phyloP scores from a whole-genome alignment of 2,113 vertebrate species.

The Podarcis muralis region DNA sequence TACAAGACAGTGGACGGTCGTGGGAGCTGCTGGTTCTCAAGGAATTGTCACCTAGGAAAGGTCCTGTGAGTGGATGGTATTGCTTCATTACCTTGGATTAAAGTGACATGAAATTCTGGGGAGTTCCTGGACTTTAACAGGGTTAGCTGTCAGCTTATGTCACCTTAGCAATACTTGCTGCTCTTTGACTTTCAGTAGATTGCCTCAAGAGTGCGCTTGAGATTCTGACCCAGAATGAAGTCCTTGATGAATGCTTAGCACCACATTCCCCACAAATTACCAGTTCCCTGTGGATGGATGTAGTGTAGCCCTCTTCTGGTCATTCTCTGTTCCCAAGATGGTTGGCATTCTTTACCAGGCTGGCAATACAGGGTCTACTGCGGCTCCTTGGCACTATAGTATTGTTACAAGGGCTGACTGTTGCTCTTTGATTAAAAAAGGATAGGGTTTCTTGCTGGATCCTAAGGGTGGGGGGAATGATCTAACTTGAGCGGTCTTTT shows the following conservation, averaged over 20 bases:
- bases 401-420: not conserved
- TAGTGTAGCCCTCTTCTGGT: too few relatives aligned
- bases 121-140: not conserved
- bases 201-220: not conserved
- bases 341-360: not conserved
- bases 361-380: not conserved
- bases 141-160: slow-evolving; percentile 10
- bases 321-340: not conserved
- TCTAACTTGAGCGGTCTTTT: accelerated
- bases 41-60: slow-evolving; percentile 1
- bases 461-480: not conserved
- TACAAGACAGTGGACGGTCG: not conserved
- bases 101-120: slow-evolving; percentile 8
- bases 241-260: not conserved
- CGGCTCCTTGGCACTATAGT: not conserved
- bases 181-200: slow-evolving; percentile 8
- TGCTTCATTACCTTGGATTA: slow-evolving; percentile 30
- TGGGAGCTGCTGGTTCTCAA: not conserved
- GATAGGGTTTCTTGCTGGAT: not conserved
- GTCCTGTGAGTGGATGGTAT: not conserved
- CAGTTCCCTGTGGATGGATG: not conserved
- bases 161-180: not conserved
- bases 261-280: not conserved
- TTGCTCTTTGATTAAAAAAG: not conserved
- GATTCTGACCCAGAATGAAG: not conserved